Evolutionary conservation across 1,140 invertebrate species (phyloP), one percentile per base, ranked within the genome.

Genomic region (Pseudomyrmex dendroicus): DNA sequence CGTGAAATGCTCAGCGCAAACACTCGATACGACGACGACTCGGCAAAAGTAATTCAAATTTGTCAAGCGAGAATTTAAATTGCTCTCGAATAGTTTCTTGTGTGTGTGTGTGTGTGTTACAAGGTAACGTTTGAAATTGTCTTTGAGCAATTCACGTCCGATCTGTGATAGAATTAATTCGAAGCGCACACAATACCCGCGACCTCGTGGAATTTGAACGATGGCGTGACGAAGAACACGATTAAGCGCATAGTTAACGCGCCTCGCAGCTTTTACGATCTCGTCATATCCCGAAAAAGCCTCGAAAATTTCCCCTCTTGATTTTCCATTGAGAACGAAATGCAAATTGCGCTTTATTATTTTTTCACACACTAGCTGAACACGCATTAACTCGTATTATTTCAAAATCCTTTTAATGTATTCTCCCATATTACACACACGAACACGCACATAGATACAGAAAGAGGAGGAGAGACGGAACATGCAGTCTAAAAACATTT

Each of bases 11-110:
- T 35, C 5, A 84, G 82, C 62, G 67, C 44, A 74, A 84, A 86
- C 64, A 87, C 72, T n/a, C 48, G 63, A 80, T 80, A 83, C 74
- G 82, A 63, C 73, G 76, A 61, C 76, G 78, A 88, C 85, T 84
- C 62, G 74, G 62, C 84, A 85, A 88, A 88, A 85, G 86, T 83
- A 88, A 85, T 88, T 78, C 67, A 77, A 88, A 88, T 87, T 88
- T 73, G 77, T 67, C 62, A 61, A n/a, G 83, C 17, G 83, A 88
- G 86, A 88, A 88, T 88, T 87, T 85, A 88, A 88, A 88, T 88
- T 88, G 77, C 83, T 88, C 88, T 88, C 54, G 78, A 83, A 88
- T 63, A 76, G 77, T 88, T 67, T 35, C 35, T 35, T 7, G 5
- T 7, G 35, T 7, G 35, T 73, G 73, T 67, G 5, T 0, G 35